Percentiles rank a stretch among this genome's conserved stretches.
Conservation (phyloP, 2,797 vertebrate species). For the Arctocebus calabarensis region DNA sequence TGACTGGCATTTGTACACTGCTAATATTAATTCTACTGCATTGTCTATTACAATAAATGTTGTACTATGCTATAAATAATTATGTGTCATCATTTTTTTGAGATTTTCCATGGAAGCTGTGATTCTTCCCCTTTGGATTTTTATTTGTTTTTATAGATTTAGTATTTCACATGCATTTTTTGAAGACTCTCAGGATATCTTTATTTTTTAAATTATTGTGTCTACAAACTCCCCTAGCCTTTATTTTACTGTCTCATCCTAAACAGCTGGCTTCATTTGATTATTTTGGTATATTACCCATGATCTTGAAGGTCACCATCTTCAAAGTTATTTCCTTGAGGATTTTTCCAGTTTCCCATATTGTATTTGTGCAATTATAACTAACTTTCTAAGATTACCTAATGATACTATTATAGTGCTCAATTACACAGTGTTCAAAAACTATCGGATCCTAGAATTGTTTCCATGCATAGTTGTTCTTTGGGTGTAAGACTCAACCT, state of each 20-base stretch:
- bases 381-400: not conserved
- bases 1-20: not conserved
- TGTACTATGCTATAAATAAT: not conserved
- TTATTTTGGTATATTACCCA: conserved; percentile 53
- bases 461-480: not conserved
- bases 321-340: conserved; percentile 33
- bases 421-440: not conserved
- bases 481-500: not conserved
- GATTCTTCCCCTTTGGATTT: not conserved
- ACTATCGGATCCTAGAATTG: not conserved
- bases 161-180: conserved; percentile 31
- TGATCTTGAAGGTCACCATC: conserved; percentile 16
- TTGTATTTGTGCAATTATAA: conserved; percentile 17
- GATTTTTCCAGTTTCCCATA: conserved; percentile 30
- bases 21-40: not conserved
- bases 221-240: not conserved
- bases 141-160: conserved; percentile 56
- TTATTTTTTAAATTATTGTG: conserved; percentile 48
- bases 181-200: not conserved
- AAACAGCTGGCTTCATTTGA: not conserved
- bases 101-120: conserved; percentile 11
- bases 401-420: not conserved
- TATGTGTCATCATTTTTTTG: not conserved
- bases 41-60: not conserved
- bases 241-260: conserved; percentile 35